Percentiles rank a stretch among this genome's conserved stretches.
phyloP scores from a whole-genome alignment of 2,113 vertebrate species.

The Condylura cristata region DNA sequence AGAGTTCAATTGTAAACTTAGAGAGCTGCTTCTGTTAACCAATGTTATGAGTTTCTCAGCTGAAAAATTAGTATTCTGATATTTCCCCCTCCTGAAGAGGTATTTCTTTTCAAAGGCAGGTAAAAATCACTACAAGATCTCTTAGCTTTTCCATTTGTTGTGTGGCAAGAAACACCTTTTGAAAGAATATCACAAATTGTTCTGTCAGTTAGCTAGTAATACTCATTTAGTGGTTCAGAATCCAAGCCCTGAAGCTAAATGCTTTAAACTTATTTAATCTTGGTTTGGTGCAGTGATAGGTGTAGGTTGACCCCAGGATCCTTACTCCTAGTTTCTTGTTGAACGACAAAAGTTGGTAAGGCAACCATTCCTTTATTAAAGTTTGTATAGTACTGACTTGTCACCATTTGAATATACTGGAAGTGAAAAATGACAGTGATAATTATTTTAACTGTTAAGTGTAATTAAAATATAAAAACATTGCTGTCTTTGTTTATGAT shows the following conservation, averaged over 20 bases:
- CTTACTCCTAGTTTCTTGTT: slow-evolving; percentile 49
- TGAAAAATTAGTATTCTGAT: neutral
- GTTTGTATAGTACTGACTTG: slow-evolving; percentile 64
- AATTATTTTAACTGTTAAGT: slow-evolving; percentile 74
- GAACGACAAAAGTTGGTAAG: slow-evolving; percentile 68
- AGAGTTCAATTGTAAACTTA: neutral
- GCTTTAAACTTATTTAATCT: slow-evolving; percentile 27
- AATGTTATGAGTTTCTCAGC: neutral
- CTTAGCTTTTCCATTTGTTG: neutral
- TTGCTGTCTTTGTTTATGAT: slow-evolving; percentile 85
- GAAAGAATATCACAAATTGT: slow-evolving; percentile 28
- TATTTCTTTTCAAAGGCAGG: slow-evolving; percentile 29
- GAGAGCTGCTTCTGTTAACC: neutral
- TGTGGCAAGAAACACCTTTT: slow-evolving; percentile 30
- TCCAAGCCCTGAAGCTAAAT: neutral
- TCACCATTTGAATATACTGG: slow-evolving; percentile 50
- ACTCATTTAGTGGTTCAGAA: neutral
- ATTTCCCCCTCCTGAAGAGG: neutral
- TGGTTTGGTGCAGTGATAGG: slow-evolving; percentile 38
- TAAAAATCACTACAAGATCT: neutral
- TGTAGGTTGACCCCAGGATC: neutral
- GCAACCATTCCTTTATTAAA: slow-evolving; percentile 49
- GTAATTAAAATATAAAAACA: slow-evolving; percentile 81
- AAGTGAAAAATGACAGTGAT: slow-evolving; percentile 71
- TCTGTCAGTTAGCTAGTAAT: neutral